Percentiles rank a stretch among this genome's conserved stretches.
These are phyloP conservation scores for Drosophila pseudoobscura DNA, from an alignment of 1,140 invertebrate genomes.

Conservation along the genomic window DNA sequence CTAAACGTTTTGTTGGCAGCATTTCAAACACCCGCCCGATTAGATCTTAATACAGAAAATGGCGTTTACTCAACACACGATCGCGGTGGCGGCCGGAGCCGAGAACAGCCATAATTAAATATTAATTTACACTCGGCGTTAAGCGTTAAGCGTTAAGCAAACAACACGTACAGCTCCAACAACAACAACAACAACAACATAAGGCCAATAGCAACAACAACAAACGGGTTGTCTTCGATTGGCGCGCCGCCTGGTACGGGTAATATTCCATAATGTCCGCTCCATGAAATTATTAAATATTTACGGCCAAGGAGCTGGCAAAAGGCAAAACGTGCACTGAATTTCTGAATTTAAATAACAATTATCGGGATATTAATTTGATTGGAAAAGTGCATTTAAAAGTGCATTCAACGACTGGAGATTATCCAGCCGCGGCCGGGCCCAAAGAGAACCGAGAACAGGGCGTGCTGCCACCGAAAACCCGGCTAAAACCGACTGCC, in stretches of 20 bases:
- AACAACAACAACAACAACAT: slow-evolving; percentile 16
- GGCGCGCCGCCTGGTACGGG: slow-evolving; percentile 36
- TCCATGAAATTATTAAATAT: slow-evolving; percentile 75
- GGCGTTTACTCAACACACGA: slow-evolving; percentile 60
- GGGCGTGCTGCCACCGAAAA: slow-evolving; percentile 50
- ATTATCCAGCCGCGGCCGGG: slow-evolving; percentile 52
- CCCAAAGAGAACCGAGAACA: slow-evolving; percentile 63
- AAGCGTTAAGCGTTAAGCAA: slow-evolving; percentile 79
- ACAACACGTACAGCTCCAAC: slow-evolving; percentile 62
- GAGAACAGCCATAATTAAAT: slow-evolving; percentile 75
- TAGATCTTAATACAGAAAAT: slow-evolving; percentile 70
- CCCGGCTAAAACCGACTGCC: slow-evolving; percentile 53
- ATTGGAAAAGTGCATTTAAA: slow-evolving; percentile 59
- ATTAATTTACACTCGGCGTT: slow-evolving; percentile 77
- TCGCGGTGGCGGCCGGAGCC: slow-evolving; percentile 15
- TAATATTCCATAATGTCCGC: slow-evolving; percentile 65
- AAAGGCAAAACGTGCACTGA: slow-evolving; percentile 68
- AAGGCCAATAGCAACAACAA: slow-evolving; percentile 14
- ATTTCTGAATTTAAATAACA: slow-evolving; percentile 69
- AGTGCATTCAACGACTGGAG: slow-evolving; percentile 65
- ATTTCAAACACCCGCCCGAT: slow-evolving; percentile 54
- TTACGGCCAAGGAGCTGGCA: slow-evolving; percentile 55
- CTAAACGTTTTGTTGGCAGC: slow-evolving; percentile 50
- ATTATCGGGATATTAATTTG: slow-evolving; percentile 38
- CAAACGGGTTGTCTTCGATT: slow-evolving; percentile 29